phyloP scores from a whole-genome alignment of 2,797 vertebrate species.

The Caiman crocodilus region DNA sequence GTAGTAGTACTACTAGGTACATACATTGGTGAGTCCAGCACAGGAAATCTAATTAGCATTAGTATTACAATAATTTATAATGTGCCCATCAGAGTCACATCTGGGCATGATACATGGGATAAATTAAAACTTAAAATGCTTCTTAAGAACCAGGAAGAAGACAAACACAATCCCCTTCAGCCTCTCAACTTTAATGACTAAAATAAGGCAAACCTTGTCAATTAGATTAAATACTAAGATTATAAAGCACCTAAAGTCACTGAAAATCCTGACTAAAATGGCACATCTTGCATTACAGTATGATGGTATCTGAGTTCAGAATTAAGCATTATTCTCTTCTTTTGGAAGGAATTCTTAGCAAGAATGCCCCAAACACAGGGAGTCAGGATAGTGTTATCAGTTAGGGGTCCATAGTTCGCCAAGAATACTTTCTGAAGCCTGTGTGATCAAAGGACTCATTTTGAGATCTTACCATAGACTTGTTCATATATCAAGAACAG shows the following conservation, averaged over 20 bases:
- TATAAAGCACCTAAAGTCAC: background rate
- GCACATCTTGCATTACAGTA: fast-evolving
- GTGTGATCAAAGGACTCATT: background rate
- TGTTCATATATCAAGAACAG: background rate
- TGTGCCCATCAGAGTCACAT: background rate
- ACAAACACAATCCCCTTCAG: background rate
- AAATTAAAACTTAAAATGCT: background rate
- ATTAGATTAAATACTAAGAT: background rate
- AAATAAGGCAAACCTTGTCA: background rate
- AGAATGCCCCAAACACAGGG: background rate
- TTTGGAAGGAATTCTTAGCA: background rate
- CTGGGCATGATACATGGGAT: background rate
- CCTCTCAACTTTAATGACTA: background rate
- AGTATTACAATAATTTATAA: background rate
- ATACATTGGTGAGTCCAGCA: background rate
- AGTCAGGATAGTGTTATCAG: fast-evolving
- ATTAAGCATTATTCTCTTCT: background rate
- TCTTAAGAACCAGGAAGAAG: background rate
- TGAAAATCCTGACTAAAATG: background rate
- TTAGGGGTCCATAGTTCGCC: background rate
- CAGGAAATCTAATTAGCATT: background rate
- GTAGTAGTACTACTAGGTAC: background rate
- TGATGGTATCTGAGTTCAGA: fast-evolving
- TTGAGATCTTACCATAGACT: background rate
- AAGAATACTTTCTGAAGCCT: background rate